Conservation (phyloP, 2,797 vertebrate genomes). For the Manis pentadactyla region DNA sequence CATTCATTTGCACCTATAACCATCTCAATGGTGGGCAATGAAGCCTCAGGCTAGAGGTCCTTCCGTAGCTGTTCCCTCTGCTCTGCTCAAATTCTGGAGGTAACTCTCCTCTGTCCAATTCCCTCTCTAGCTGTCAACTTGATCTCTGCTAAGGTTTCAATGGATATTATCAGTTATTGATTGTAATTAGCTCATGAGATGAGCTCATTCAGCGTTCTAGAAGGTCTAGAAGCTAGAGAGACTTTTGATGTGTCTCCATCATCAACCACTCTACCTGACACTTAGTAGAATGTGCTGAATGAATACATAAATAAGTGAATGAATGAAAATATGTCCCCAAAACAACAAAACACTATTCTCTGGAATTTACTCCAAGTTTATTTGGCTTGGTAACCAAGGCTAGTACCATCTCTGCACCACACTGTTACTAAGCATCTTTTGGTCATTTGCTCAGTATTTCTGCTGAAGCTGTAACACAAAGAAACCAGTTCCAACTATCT, state of each 20-base stretch:
- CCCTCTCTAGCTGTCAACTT: neutral
- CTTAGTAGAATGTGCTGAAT: neutral
- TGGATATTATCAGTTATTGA: neutral
- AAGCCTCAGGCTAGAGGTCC: neutral
- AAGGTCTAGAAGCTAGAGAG: neutral
- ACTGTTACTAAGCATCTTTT: neutral
- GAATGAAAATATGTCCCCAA: neutral
- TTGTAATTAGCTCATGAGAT: neutral
- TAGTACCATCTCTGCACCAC: neutral
- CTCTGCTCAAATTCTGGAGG: neutral
- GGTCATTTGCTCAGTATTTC: neutral
- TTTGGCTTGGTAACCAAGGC: neutral
- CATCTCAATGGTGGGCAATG: accelerated
- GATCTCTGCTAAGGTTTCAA: neutral
- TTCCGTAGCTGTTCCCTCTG: neutral
- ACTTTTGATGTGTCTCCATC: neutral
- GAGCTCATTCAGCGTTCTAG: neutral
- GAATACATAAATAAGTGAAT: neutral
- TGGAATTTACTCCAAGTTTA: neutral
- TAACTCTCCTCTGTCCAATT: neutral
- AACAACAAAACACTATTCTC: neutral
- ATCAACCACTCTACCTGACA: neutral
- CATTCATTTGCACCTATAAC: neutral
- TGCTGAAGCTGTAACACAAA: neutral
- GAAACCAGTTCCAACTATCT: neutral